Percentiles rank a stretch among this genome's conserved stretches.
Evolutionary conservation across 2,888 invertebrate genomes (phyloP).

Genomic region (Margaritifera margaritifera): DNA sequence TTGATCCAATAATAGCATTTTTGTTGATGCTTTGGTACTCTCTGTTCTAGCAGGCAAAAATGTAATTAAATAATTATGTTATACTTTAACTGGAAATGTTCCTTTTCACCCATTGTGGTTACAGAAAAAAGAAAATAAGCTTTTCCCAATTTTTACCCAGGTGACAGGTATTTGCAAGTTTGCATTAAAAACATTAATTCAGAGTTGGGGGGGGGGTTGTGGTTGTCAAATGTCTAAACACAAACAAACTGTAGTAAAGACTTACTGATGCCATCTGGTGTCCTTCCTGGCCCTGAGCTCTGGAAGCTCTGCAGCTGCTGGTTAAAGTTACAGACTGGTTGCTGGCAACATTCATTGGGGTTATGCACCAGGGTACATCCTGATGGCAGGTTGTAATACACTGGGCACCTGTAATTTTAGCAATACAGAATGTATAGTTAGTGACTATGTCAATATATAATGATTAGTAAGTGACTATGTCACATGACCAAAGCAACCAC

Average conservation of each 20-base stretch:
- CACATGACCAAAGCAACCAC: no score
- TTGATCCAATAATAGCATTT: no score
- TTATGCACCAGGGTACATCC: conserved; percentile 50
- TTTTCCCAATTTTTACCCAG: no score
- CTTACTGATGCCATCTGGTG: conserved; percentile 48
- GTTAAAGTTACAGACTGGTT: conserved; percentile 58
- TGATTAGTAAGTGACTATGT: no score
- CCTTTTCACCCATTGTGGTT: no score
- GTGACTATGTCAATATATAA: background rate
- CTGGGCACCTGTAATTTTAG: conserved; percentile 45
- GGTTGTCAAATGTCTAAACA: background rate
- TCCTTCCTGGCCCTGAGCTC: conserved; percentile 42
- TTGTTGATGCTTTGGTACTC: no score
- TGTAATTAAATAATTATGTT: no score
- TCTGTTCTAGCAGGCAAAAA: no score
- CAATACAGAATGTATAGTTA: background rate
- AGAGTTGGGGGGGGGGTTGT: background rate
- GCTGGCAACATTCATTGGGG: conserved; percentile 47
- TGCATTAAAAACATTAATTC: no score
- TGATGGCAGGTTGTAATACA: conserved; percentile 52
- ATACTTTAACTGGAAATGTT: no score
- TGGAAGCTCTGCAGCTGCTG: conserved; percentile 43
- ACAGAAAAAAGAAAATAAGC: no score
- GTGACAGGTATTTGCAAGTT: no score
- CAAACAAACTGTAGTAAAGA: background rate